Evolutionary conservation across 2,888 invertebrate genomes (phyloP), one percentile per base, ranked within the genome.

Genomic region (Thymelicus lineola): DNA sequence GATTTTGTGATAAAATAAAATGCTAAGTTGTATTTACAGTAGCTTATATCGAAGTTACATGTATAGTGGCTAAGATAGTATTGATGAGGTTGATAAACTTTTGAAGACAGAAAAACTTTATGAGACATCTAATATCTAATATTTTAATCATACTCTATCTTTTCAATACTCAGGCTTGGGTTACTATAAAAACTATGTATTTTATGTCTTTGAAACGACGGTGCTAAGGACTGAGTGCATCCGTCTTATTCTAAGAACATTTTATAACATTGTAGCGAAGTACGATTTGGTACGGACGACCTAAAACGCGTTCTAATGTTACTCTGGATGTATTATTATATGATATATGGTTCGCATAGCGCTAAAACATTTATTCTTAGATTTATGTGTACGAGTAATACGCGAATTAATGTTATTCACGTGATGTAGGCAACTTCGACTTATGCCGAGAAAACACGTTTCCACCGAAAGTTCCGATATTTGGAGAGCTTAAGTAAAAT

Each of bases 141-240:
- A 42, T 38, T 38, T 38, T 38, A 38, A 38, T 38, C 9, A 38
- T n/a, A 15, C n/a, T 9, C 6, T 45, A 45, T 50, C 50, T 17
- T 17, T 9, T 53, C 5, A 53, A 20, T 20, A 53, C 20, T 50
- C 3, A 28, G 28, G 5, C 17, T n/a, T n/a, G n/a, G 50, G 50
- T 53, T 20, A 20, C 0, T 1, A 12, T 53, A 20, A 20, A 20
- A 53, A 5, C 20, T 20, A 50, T 17, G 17, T 50, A 50, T 20
- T 53, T 20, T 20, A 53, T 53, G 17, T 53, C 53, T 53, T 53
- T 53, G 53, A 53, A n/a, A 53, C 12, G 53, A 53, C 53, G 12
- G 20, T 9, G n/a, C 15, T 50, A n/a, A 5, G 14, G 14, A 53
- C 17, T 12, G 10, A 53, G 4, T 53, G 53, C 53, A 53, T 53